Evolutionary conservation across 2,113 vertebrate species (phyloP), one percentile per base, ranked within the genome.

Genomic region (Eclectus roratus): DNA sequence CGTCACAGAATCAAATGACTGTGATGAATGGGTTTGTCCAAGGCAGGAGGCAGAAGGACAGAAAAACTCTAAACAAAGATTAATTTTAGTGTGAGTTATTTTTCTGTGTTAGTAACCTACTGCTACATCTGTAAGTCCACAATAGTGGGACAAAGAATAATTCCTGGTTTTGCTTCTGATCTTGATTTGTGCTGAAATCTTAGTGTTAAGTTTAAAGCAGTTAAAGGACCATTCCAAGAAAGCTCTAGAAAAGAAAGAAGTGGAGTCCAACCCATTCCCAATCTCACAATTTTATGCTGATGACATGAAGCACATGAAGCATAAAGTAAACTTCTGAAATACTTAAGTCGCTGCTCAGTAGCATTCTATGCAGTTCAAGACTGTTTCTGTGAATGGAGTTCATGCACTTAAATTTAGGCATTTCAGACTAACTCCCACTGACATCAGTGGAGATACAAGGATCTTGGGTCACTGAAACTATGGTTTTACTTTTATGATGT

Each of bases 211-310:
- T 69, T 79, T 80, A 39, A 10, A 70, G 24, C 13, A 66, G 25
- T 29, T 41, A 46, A 63, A 27, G 15, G 27, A 78, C 0, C 6
- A 35, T 79, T 64, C 31, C 63, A 90, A 72, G 35, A 53, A 78
- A 71, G 10, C 6, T 58, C 12, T 55, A 11, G 29, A 17, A 83
- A 35, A 60, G 3, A 7, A 84, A 6, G 37, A 86, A 86, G 9
- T 29, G 4, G 7, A 37, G 15, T 50, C 37, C 6, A 78, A 13
- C 6, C 5, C 15, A 27, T 17, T 1, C 2, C 2, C 2, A 49
- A 7, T 41, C 35, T 46, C n/a, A 23, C 1, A 6, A 35, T 76
- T 88, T 89, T 71, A 50, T 41, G 3, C 9, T 52, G 68, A 13
- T 71, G 19, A 53, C n/a, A 69, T 19, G 5, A 85, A 88, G 73